phyloP scores from a whole-genome alignment of 1,140 invertebrate genomes.

The Geopemphigus sp. region DNA sequence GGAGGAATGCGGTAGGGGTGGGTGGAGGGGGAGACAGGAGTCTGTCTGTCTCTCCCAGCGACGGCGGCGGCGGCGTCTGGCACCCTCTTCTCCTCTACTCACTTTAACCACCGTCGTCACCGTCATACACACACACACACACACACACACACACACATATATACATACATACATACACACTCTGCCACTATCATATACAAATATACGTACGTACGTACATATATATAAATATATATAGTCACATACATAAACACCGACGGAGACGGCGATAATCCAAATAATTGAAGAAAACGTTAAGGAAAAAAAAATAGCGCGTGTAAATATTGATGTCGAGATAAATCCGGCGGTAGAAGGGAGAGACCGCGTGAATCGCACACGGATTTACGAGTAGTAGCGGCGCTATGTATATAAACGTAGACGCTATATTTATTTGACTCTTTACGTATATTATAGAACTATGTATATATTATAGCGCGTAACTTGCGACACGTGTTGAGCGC shows the following conservation, averaged over 20 bases:
- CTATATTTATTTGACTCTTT: too few relatives aligned
- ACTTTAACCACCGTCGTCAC: not conserved
- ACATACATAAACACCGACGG: not conserved
- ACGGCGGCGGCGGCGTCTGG: constrained; percentile 37
- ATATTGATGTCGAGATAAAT: constrained; percentile 19
- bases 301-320: constrained; percentile 33
- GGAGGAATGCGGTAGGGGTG: not conserved
- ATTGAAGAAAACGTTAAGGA: constrained; percentile 13
- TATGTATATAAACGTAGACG: not conserved
- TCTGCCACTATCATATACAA: too few relatives aligned
- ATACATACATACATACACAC: too few relatives aligned
- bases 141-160: too few relatives aligned
- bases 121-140: not conserved
- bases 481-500: constrained; percentile 39
- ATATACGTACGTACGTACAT: too few relatives aligned
- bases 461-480: not conserved
- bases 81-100: constrained; percentile 22
- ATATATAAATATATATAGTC: too few relatives aligned
- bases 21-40: constrained; percentile 32
- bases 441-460: not conserved
- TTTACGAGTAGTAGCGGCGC: not conserved
- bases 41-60: constrained; percentile 48
- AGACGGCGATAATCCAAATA: constrained; percentile 45
- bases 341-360: not conserved
- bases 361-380: not conserved